These are phyloP conservation scores for Hemibagrus wyckioides DNA, from an alignment of 2,113 vertebrate genomes.

Conservation along the genomic window DNA sequence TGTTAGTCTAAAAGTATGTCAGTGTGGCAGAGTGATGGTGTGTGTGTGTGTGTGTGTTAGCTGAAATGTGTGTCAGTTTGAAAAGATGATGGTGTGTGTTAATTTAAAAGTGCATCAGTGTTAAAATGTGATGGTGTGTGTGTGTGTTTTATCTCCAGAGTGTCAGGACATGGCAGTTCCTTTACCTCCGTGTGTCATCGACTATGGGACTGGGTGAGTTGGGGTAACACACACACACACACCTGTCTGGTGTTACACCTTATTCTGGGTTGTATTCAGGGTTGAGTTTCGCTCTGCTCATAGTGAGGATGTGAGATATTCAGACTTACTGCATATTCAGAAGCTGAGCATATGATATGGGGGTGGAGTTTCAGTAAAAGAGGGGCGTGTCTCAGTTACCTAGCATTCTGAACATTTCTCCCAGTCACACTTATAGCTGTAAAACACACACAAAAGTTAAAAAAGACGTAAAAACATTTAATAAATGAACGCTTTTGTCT, in stretches of 20 bases:
- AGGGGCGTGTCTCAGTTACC: not conserved
- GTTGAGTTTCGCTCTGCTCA: not conserved
- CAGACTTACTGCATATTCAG: not conserved
- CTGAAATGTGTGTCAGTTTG: not conserved
- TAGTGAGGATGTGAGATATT: not conserved
- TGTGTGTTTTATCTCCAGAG: slow-evolving; percentile 13
- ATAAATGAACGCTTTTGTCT: no score
- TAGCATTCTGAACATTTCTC: no score
- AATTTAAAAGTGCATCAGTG: not conserved
- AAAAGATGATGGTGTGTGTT: not conserved
- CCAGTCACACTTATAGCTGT: no score
- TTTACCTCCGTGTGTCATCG: slow-evolving; percentile 64
- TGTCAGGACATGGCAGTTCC: slow-evolving; percentile 56
- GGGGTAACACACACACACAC: not conserved
- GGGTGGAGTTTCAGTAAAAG: not conserved
- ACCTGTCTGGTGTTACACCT: no score
- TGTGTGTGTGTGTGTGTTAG: not conserved
- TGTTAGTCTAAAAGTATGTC: not conserved
- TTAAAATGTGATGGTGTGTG: no score
- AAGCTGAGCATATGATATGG: not conserved
- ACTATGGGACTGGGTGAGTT: slow-evolving; percentile 66
- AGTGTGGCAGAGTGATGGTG: not conserved
- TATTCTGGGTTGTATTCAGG: not conserved
- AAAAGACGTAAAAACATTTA: no score
- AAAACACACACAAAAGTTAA: no score